These are phyloP conservation scores for Pampus argenteus DNA, from an alignment of 2,797 vertebrate genomes.

Conservation along the genomic window DNA sequence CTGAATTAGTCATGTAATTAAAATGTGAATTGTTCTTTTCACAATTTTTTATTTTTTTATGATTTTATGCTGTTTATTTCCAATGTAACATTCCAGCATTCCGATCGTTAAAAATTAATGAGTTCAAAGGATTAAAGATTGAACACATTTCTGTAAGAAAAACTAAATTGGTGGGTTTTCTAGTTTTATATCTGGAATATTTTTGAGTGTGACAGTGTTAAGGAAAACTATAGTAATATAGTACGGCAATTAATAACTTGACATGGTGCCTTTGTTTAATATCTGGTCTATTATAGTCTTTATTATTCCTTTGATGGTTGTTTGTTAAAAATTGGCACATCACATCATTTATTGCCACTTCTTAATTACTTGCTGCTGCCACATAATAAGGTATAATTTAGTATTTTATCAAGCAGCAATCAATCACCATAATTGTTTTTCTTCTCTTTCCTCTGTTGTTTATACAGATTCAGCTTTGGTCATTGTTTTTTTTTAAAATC, in stretches of 20 bases:
- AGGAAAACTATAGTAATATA: not conserved
- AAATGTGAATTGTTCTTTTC: not conserved
- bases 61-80: not conserved
- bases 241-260: conserved; percentile 2
- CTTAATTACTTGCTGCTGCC: conserved; percentile 29
- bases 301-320: conserved; percentile 1
- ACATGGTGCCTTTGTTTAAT: not conserved
- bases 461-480: conserved; percentile 5
- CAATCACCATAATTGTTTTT: conserved; percentile 27
- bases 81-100: not conserved
- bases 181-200: conserved; percentile 1
- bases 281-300: not conserved
- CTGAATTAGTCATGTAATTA: not conserved
- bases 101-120: conserved; percentile 6
- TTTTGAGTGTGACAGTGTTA: not conserved
- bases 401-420: conserved; percentile 37
- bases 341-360: conserved; percentile 1
- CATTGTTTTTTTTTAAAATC: conserved; percentile 33
- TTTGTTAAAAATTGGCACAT: conserved; percentile 16
- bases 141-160: not conserved
- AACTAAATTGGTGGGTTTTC: not conserved
- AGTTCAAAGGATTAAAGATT: conserved; percentile 5
- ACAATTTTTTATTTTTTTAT: conserved; percentile 7
- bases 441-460: not conserved
- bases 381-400: conserved; percentile 30